Evolutionary conservation across 2,113 vertebrate genomes (phyloP).

Genomic region (Oryzias javanicus): DNA sequence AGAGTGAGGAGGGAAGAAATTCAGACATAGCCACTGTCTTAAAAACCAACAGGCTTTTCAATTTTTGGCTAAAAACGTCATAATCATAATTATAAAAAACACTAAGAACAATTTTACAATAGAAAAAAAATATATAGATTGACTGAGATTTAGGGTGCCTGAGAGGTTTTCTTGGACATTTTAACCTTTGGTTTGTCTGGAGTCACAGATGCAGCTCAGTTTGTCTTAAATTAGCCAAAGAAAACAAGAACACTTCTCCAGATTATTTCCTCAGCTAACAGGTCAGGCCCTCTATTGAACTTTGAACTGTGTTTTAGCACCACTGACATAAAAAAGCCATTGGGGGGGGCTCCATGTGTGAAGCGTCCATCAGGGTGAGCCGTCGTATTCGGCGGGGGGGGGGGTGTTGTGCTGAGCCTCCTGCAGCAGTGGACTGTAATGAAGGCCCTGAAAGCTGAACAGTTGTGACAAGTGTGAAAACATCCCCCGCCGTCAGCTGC

Average conservation of each 20-base stretch:
- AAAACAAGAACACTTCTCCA: background rate
- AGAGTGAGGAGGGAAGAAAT: too few species aligned
- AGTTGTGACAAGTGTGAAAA: constrained; percentile 4
- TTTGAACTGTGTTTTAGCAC: constrained; percentile 26
- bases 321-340: constrained; percentile 2
- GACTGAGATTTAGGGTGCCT: too few species aligned
- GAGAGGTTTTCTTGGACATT: background rate
- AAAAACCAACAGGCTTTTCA: too few species aligned
- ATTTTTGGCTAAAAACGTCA: too few species aligned
- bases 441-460: constrained; percentile 12
- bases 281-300: constrained; percentile 32
- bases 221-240: background rate
- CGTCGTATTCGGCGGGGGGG: constrained; percentile 35
- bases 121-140: too few species aligned
- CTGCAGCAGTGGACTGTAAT: constrained; percentile 2
- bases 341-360: background rate
- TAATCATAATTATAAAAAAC: background rate
- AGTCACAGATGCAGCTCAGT: too few species aligned
- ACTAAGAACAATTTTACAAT: background rate
- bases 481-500: background rate
- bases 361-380: constrained; percentile 39
- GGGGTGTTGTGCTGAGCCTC: constrained; percentile 22
- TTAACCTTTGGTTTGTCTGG: background rate
- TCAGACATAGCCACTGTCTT: too few species aligned
- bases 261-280: constrained; percentile 21